A percentile compares a stretch with the other conserved stretches of the same genome.
phyloP scores from a whole-genome alignment of 2,888 invertebrate genomes.

The Deladenus siricidicola region DNA sequence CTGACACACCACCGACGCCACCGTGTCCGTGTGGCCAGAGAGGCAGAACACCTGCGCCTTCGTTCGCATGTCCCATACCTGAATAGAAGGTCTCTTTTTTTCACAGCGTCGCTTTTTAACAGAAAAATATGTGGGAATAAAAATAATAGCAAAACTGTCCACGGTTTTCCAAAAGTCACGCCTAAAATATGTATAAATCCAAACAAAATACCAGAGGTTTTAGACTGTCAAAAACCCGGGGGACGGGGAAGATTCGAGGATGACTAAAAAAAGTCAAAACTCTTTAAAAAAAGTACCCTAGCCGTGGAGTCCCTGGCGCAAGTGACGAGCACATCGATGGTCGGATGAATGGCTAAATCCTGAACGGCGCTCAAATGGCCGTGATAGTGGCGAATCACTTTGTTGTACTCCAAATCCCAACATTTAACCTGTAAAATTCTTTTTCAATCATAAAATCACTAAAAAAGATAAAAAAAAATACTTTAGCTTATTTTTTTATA shows the following conservation, averaged over 20 bases:
- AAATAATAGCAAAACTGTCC: no score
- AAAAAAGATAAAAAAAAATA: neutral
- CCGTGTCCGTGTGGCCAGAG: constrained; percentile 89
- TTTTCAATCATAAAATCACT: neutral
- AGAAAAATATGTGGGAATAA: no score
- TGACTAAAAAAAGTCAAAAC: neutral
- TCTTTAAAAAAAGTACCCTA: constrained; percentile 57
- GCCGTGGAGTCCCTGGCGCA: constrained; percentile 92
- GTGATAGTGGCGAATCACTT: constrained; percentile 84
- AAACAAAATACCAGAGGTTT: neutral
- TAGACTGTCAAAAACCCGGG: no score
- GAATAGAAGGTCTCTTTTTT: no score
- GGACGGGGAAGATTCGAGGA: no score
- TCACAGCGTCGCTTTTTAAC: no score
- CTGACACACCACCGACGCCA: constrained; percentile 87
- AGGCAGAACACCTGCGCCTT: constrained; percentile 96
- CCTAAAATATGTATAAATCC: neutral
- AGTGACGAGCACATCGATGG: constrained; percentile 83
- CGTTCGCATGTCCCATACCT: constrained; percentile 95
- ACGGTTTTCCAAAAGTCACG: no score
- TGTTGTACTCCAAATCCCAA: constrained; percentile 99
- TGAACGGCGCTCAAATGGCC: constrained; percentile 92
- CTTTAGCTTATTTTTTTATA: neutral
- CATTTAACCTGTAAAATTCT: constrained; percentile 73
- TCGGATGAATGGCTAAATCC: constrained; percentile 83